phyloP scores from a whole-genome alignment of 1,140 invertebrate species.

The Orussus abietinus region DNA sequence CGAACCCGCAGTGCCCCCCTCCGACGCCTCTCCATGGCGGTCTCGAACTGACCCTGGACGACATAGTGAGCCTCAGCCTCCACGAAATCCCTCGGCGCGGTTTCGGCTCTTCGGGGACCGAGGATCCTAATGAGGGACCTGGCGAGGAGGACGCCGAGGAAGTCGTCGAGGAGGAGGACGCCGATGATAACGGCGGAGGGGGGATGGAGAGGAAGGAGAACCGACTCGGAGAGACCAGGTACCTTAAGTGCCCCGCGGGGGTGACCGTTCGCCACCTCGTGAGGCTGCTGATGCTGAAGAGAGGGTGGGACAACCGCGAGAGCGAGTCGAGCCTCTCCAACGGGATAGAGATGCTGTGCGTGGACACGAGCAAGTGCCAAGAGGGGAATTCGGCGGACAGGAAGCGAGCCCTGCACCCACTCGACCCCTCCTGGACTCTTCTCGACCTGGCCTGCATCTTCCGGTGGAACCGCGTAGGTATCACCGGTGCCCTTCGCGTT shows the following conservation, averaged over 20 bases:
- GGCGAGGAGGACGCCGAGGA: not conserved
- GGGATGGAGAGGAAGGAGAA: conserved; percentile 19
- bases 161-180: not conserved
- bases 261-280: conserved; percentile 43
- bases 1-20: conserved; percentile 39
- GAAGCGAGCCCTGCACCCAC: conserved; percentile 13
- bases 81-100: conserved; percentile 25
- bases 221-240: conserved; percentile 21
- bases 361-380: conserved; percentile 14
- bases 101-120: conserved; percentile 1
- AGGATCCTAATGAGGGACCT: conserved; percentile 1
- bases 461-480: conserved; percentile 43
- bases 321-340: conserved; percentile 15
- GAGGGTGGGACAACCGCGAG: conserved; percentile 40
- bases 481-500: too few species aligned
- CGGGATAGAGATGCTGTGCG: conserved; percentile 40
- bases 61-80: conserved; percentile 43
- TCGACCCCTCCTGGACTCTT: conserved; percentile 43
- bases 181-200: conserved; percentile 11
- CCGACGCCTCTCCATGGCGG: conserved; percentile 31
- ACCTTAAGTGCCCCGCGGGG: conserved; percentile 43
- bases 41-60: conserved; percentile 38
- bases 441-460: conserved; percentile 44
- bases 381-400: not conserved
- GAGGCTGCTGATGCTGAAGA: conserved; percentile 41